Conservation (phyloP, 1,140 invertebrate genomes). For the Penaeus japonicus region DNA sequence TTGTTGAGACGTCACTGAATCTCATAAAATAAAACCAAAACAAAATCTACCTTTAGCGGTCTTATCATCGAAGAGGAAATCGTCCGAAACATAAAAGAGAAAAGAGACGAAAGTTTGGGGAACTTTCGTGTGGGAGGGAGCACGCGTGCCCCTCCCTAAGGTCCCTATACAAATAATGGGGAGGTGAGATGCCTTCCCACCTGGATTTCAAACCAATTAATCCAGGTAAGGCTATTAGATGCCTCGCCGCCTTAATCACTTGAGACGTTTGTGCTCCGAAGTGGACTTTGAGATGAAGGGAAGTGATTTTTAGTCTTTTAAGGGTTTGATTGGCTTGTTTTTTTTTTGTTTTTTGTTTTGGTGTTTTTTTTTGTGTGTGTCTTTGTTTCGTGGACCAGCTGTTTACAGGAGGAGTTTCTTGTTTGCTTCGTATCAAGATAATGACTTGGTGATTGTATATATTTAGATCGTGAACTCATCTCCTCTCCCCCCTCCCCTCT, state of each 20-base stretch:
- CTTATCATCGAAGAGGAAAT: too few species aligned
- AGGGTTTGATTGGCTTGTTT: background rate
- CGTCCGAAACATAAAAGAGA: too few species aligned
- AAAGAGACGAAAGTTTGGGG: too few species aligned
- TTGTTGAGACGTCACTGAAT: too few species aligned
- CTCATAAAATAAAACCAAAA: too few species aligned
- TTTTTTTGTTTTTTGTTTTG: background rate
- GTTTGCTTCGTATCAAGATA: too few species aligned
- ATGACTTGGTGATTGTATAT: too few species aligned
- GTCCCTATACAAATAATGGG: constrained; percentile 33
- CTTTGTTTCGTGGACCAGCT: background rate
- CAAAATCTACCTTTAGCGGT: too few species aligned
- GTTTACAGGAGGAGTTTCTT: background rate
- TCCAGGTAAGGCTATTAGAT: constrained; percentile 43
- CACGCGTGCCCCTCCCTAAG: background rate
- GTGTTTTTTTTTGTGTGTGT: background rate
- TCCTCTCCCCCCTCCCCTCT: too few species aligned
- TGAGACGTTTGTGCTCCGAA: background rate
- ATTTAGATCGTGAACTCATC: too few species aligned
- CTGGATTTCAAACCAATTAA: constrained; percentile 38
- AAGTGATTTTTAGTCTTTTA: background rate
- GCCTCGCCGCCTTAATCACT: constrained; percentile 20
- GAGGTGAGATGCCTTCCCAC: constrained; percentile 30
- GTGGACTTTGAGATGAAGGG: background rate
- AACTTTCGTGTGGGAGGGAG: background rate